A percentile compares a stretch with the other conserved stretches of the same genome.
These are phyloP conservation scores for Drosophila willistoni DNA, from an alignment of 1,140 invertebrate species.

Conservation along the genomic window DNA sequence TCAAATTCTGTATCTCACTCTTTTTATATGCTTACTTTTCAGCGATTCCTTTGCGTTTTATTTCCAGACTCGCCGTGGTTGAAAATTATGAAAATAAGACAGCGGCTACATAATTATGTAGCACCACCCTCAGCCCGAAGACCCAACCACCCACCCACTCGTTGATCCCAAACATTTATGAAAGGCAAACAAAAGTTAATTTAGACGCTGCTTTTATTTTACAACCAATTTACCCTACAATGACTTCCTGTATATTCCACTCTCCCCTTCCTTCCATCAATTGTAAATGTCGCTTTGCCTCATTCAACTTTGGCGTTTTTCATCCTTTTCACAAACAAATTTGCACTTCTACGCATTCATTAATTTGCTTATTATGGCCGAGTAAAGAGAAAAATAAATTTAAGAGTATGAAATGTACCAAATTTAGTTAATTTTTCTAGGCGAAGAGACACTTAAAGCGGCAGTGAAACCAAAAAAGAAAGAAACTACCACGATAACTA, in stretches of 20 bases:
- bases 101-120: slow-evolving; percentile 74
- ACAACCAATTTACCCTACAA: slow-evolving; percentile 74
- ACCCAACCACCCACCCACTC: background rate
- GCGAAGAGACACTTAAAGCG: slow-evolving; percentile 23
- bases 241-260: background rate
- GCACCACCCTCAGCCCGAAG: slow-evolving; percentile 4
- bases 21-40: slow-evolving; percentile 23
- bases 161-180: slow-evolving; percentile 53
- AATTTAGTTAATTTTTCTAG: slow-evolving; percentile 21
- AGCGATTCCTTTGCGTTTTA: slow-evolving; percentile 12
- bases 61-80: slow-evolving; percentile 31
- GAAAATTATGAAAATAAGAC: slow-evolving; percentile 76
- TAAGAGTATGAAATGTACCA: slow-evolving; percentile 11
- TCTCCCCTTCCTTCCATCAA: slow-evolving; percentile 26
- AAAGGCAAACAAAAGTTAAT: slow-evolving; percentile 82
- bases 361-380: slow-evolving; percentile 69
- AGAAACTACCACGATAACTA: slow-evolving; percentile 47
- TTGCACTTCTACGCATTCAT: slow-evolving; percentile 76
- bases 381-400: slow-evolving; percentile 13
- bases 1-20: slow-evolving; percentile 2
- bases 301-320: slow-evolving; percentile 43
- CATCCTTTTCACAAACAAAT: slow-evolving; percentile 71
- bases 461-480: slow-evolving; percentile 24
- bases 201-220: slow-evolving; percentile 79
- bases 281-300: slow-evolving; percentile 58